Evolutionary conservation across 1,140 invertebrate species (phyloP).

Genomic region (Temnothorax curvispinosus): DNA sequence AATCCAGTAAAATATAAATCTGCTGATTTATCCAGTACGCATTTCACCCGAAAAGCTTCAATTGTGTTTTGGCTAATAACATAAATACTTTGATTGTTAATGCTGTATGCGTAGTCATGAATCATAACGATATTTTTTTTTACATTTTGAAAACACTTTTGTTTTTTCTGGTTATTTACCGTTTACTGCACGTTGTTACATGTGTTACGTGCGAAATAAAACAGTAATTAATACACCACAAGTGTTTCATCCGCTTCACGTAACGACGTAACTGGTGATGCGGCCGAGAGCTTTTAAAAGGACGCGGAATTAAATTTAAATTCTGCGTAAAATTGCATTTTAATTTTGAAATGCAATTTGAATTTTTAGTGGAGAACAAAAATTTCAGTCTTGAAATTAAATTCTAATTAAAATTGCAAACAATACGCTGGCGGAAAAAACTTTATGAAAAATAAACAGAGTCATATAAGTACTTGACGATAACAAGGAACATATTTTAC

Average conservation of each 20-base stretch:
- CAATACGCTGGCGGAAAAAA: slow-evolving; percentile 41
- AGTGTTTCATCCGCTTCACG: slow-evolving; percentile 60
- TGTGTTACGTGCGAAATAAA: slow-evolving; percentile 59
- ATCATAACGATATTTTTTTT: slow-evolving; percentile 29
- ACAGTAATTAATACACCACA: slow-evolving; percentile 63
- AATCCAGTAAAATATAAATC: background rate
- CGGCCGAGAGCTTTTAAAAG: slow-evolving; percentile 57
- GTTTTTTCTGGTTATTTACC: slow-evolving; percentile 56
- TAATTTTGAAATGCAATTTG: slow-evolving; percentile 62
- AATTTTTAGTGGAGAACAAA: slow-evolving; percentile 52
- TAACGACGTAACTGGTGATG: slow-evolving; percentile 61
- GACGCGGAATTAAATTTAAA: slow-evolving; percentile 60
- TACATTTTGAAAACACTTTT: slow-evolving; percentile 39
- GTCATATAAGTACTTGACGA: slow-evolving; percentile 32
- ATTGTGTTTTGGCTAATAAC: background rate
- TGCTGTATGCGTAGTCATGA: background rate
- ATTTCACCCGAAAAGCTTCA: background rate
- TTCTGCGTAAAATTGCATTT: slow-evolving; percentile 61
- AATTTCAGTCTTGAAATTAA: slow-evolving; percentile 56
- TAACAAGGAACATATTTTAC: slow-evolving; percentile 50
- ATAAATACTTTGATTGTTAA: slow-evolving; percentile 56
- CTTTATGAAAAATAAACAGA: slow-evolving; percentile 54
- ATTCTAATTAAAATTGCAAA: slow-evolving; percentile 61
- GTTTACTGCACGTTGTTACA: slow-evolving; percentile 44
- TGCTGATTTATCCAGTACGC: background rate